These are phyloP conservation scores for Leptogaster cylindrica DNA, from an alignment of 2,888 invertebrate species.

Conservation along the genomic window DNA sequence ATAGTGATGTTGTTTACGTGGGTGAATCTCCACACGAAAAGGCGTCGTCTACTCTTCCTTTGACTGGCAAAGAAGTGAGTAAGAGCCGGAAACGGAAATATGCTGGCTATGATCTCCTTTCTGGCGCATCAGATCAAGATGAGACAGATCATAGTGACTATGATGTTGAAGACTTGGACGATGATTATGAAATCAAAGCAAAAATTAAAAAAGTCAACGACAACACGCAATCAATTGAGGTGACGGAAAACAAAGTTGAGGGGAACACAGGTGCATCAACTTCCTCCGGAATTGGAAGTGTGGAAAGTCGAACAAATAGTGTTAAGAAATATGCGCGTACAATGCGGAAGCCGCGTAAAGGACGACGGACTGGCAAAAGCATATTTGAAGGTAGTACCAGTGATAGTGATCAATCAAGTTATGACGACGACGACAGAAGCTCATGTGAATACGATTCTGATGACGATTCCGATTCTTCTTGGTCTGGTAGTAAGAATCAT, in stretches of 20 bases:
- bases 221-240: not conserved
- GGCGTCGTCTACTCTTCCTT: not conserved
- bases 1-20: slow-evolving; percentile 61
- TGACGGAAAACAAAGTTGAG: slow-evolving; percentile 28
- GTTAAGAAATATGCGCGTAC: slow-evolving; percentile 44
- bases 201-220: slow-evolving; percentile 6
- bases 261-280: slow-evolving; percentile 46
- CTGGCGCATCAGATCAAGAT: not conserved
- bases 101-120: no score
- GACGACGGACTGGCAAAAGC: slow-evolving; percentile 29
- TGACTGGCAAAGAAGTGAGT: not conserved
- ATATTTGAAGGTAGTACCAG: slow-evolving; percentile 42
- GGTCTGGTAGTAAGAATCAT: slow-evolving; percentile 29
- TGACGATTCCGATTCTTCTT: slow-evolving; percentile 16
- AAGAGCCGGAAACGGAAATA: slow-evolving; percentile 34
- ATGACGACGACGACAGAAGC: no score
- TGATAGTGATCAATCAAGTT: slow-evolving; percentile 1
- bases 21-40: slow-evolving; percentile 42
- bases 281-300: slow-evolving; percentile 40
- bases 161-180: slow-evolving; percentile 8
- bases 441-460: slow-evolving; percentile 17
- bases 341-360: slow-evolving; percentile 29
- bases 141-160: slow-evolving; percentile 30
- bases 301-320: slow-evolving; percentile 18
- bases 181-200: not conserved